Conservation (phyloP, 2,113 vertebrate species). For the Theristicus caerulescens region DNA sequence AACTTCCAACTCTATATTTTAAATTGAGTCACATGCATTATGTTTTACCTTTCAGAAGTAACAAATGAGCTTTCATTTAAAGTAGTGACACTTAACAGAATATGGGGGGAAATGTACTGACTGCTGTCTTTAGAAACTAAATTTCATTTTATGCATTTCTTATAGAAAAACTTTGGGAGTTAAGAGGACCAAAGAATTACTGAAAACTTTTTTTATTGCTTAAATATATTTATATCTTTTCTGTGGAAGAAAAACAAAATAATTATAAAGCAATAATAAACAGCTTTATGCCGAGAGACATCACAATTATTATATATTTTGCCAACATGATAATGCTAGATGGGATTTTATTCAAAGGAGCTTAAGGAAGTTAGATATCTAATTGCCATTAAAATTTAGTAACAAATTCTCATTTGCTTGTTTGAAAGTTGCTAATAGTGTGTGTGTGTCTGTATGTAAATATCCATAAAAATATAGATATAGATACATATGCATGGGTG, state of each 20-base stretch:
- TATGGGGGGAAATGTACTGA: not conserved
- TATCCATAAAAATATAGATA: not conserved
- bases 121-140: not conserved
- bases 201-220: not conserved
- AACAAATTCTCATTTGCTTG: not conserved
- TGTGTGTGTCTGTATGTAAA: not conserved
- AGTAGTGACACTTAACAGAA: not conserved
- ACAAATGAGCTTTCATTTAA: not conserved
- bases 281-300: not conserved
- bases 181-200: not conserved
- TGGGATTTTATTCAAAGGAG: not conserved
- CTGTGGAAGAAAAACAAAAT: not conserved
- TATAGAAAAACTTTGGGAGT: not conserved
- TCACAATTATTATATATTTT: not conserved
- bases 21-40: not conserved
- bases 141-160: not conserved
- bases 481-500: rapidly evolving
- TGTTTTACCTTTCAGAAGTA: not conserved
- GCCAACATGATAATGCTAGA: not conserved
- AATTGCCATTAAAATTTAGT: not conserved
- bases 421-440: not conserved
- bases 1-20: not conserved
- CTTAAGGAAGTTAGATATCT: not conserved
- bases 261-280: not conserved
- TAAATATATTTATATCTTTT: not conserved